Conservation (phyloP, 2,797 vertebrate species). For the Spheniscus humboldti region DNA sequence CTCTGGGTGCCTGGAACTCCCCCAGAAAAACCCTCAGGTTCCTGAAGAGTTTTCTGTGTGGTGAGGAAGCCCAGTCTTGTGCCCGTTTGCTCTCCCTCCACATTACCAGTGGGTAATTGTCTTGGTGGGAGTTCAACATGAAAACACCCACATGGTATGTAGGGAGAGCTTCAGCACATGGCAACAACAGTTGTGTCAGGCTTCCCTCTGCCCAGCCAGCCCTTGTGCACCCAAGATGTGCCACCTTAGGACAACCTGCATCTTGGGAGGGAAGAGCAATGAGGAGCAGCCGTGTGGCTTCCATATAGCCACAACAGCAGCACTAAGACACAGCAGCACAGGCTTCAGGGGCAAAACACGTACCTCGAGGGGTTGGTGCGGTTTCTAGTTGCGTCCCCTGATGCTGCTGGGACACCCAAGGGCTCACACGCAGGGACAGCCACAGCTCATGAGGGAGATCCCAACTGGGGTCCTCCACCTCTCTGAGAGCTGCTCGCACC, state of each 20-base stretch:
- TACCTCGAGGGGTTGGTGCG: background rate
- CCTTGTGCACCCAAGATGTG: background rate
- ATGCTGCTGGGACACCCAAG: background rate
- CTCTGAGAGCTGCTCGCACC: fast-evolving
- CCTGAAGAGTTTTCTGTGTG: background rate
- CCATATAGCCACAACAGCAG: background rate
- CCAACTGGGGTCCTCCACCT: background rate
- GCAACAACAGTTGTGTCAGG: background rate
- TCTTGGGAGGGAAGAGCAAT: background rate
- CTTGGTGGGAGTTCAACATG: background rate
- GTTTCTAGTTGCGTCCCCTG: background rate
- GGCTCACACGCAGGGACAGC: background rate
- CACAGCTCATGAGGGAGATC: background rate
- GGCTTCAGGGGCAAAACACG: background rate
- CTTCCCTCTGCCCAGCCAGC: background rate
- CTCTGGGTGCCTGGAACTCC: background rate
- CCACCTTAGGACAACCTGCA: background rate
- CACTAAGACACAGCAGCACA: background rate
- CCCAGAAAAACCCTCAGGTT: fast-evolving
- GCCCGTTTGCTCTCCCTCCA: background rate
- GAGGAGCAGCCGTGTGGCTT: background rate
- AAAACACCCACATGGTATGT: background rate
- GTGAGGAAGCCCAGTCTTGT: background rate
- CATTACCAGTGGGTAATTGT: background rate
- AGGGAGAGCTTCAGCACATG: background rate